These are phyloP conservation scores for Oscheius sp. DNA, from an alignment of 2,888 invertebrate species.

Conservation along the genomic window DNA sequence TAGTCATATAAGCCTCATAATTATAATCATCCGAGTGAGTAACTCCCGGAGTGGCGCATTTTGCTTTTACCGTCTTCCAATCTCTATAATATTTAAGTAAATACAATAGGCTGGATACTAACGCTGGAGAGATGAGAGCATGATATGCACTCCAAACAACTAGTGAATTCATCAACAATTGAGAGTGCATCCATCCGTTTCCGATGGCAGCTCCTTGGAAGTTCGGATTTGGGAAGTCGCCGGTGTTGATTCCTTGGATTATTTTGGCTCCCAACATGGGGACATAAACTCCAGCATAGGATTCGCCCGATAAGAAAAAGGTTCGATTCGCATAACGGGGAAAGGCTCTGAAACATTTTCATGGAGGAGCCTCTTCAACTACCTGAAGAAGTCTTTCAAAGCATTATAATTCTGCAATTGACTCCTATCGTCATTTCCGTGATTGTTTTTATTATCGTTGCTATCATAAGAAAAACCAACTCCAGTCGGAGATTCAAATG, in stretches of 20 bases:
- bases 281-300: constrained; percentile 73
- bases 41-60: constrained; percentile 31
- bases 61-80: constrained; percentile 40
- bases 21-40: constrained; percentile 38
- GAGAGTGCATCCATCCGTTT: constrained; percentile 28
- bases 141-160: constrained; percentile 50
- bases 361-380: constrained; percentile 56
- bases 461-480: constrained; percentile 68
- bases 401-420: constrained; percentile 72
- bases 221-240: constrained; percentile 49
- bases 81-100: too few species aligned
- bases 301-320: constrained; percentile 73
- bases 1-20: constrained; percentile 34
- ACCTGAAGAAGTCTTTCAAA: constrained; percentile 72
- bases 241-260: constrained; percentile 56
- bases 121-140: constrained; percentile 37
- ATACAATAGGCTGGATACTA: too few species aligned
- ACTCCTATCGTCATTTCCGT: constrained; percentile 53
- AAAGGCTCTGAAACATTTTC: constrained; percentile 52
- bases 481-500: constrained; percentile 73
- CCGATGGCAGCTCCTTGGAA: constrained; percentile 43
- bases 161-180: constrained; percentile 31
- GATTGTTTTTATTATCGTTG: constrained; percentile 24
- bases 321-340: constrained; percentile 71
- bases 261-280: constrained; percentile 71